Evolutionary conservation across 2,888 invertebrate genomes (phyloP).

Genomic region (Lysandra bellargus): DNA sequence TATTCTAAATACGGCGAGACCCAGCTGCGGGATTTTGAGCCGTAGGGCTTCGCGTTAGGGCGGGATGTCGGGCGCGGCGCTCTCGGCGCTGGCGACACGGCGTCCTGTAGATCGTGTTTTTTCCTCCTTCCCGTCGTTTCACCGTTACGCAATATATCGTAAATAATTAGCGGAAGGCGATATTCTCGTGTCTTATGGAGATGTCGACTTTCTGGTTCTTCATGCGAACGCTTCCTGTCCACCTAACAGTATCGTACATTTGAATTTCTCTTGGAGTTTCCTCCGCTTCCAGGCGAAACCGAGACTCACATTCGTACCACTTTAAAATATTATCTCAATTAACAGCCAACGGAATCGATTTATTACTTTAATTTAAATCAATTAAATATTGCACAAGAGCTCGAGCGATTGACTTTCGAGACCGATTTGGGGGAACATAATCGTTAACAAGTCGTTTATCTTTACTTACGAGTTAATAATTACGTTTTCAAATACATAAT

Average conservation of each 20-base stretch:
- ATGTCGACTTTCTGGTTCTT: slow-evolving; percentile 72
- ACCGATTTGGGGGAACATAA: not conserved
- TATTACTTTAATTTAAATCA: slow-evolving; percentile 4
- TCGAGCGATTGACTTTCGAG: not conserved
- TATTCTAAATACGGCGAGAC: slow-evolving; percentile 72
- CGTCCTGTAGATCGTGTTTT: slow-evolving; percentile 77
- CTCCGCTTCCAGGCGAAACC: slow-evolving; percentile 42
- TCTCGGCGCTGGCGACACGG: slow-evolving; percentile 56
- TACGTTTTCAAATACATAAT: slow-evolving; percentile 21
- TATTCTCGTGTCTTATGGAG: slow-evolving; percentile 80
- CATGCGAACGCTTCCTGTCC: slow-evolving; percentile 67
- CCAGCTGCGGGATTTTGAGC: slow-evolving; percentile 52
- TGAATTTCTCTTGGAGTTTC: slow-evolving; percentile 51
- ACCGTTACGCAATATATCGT: slow-evolving; percentile 81
- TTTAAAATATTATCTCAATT: not conserved
- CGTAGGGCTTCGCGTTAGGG: slow-evolving; percentile 53
- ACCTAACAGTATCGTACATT: slow-evolving; percentile 55
- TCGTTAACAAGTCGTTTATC: slow-evolving; percentile 10
- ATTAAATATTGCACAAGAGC: slow-evolving; percentile 3
- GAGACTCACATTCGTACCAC: not conserved
- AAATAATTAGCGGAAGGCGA: slow-evolving; percentile 80
- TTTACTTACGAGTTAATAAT: slow-evolving; percentile 27
- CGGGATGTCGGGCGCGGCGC: slow-evolving; percentile 49
- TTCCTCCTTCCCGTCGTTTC: slow-evolving; percentile 78
- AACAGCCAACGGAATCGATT: not conserved